Conservation (phyloP, 2,113 vertebrate genomes). For the Nerophis ophidion region DNA sequence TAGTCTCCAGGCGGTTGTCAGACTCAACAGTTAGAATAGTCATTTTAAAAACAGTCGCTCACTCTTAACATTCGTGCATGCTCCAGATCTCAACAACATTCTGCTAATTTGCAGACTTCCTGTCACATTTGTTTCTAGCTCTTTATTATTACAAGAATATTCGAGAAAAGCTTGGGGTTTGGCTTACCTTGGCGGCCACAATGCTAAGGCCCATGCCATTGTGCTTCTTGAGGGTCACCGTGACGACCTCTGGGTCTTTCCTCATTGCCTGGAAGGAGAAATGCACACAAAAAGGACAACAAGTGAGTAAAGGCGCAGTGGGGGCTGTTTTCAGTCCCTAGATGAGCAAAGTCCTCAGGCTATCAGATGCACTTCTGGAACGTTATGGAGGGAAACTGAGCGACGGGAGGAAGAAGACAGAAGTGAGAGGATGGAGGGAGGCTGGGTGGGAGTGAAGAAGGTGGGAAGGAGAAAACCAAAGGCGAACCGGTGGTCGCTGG, state of each 20-base stretch:
- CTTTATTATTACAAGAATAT: neutral
- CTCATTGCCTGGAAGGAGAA: constrained; percentile 80
- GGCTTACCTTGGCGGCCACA: constrained; percentile 93
- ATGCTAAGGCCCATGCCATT: constrained; percentile 99
- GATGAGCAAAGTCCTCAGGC: constrained; percentile 4
- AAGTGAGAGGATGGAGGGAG: constrained; percentile 35
- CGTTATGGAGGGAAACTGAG: constrained; percentile 12
- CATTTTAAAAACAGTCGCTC: constrained; percentile 5
- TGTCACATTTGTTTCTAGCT: constrained; percentile 12
- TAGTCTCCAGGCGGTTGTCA: constrained; percentile 43
- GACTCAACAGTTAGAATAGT: constrained; percentile 50
- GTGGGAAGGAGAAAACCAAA: constrained; percentile 57
- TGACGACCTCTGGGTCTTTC: constrained; percentile 96
- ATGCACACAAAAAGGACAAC: constrained; percentile 32
- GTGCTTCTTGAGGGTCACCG: constrained; percentile 96
- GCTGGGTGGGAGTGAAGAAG: constrained; percentile 37
- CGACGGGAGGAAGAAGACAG: constrained; percentile 26
- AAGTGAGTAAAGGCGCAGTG: constrained; percentile 18
- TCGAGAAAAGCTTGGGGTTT: neutral
- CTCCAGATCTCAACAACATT: constrained; percentile 5
- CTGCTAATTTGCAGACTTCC: constrained; percentile 29
- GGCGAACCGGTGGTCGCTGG: constrained; percentile 69
- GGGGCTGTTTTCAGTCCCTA: no score
- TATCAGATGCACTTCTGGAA: constrained; percentile 4
- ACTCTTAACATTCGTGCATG: neutral